Base-by-base conservation (phyloP, 2,888 invertebrate genomes). In the Marasmarcha lunaedactyla region DNA sequence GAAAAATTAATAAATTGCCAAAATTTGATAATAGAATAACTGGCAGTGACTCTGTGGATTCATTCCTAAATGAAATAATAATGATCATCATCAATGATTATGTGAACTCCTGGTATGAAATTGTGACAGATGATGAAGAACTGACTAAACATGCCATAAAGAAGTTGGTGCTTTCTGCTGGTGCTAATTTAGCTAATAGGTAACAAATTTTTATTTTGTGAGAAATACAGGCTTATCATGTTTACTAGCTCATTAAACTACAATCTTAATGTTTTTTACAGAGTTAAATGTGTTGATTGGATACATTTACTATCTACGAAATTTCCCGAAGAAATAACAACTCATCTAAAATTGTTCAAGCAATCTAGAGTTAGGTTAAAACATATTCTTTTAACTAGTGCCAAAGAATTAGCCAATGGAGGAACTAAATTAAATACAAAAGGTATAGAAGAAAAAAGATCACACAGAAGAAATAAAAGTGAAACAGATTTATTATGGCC, bases 251-350 rank as follows among this genome's bases (percentile, higher is more conserved):
- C 42, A 25, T 20, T 26, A 42, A 14, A 36, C n/a, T 15, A 12
- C 15, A 27, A 34, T 11, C 14, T 34, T 15, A 10, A 30, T 15
- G 15, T 36, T 12, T 33, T 43, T 66, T 67, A 36, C 54, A 83
- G 83, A 57, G 65, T 93, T 35, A 94, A 94, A 84, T 89, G 92
- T 60, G 91, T 95, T 10, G 94, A 97, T 69, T 95, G 96, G 94
- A 91, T 94, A 53, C 91, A 93, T 27, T 91, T 93, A 55, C 85
- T 96, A 43, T 95, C 96, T 13, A 93, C 93, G 25, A 86, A 90
- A 46, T 85, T 96, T 43, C 94, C 97, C 1, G 96, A 97, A 70
- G 95, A 96, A 72, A 88, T 94, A 47, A 95, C 95, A 1, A 90
- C 92, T 15, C 97, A 97, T 76, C 86, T 97, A 48, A 87, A 94